Base-by-base conservation (phyloP, 2,113 vertebrate species). In the Cromileptes altivelis region DNA sequence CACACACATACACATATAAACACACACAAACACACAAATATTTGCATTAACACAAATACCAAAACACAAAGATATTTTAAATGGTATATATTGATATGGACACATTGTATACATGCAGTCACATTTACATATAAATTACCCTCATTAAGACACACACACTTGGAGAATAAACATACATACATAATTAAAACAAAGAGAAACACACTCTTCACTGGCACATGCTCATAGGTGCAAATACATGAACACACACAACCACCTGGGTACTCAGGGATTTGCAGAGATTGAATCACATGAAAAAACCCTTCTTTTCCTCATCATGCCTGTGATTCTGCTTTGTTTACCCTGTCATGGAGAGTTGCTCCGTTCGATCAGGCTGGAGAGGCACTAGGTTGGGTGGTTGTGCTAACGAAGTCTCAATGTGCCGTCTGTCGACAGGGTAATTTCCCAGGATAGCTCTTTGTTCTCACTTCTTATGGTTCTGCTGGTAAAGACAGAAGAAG, bases 391-490 rank as follows among this genome's bases (percentile, higher is more conserved):
- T 80, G 83, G 84, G 42, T 85, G 85, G 80, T 78, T 83, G 80
- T 58, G 80, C 89, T 93, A 92, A 93, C 88, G 70, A 92, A 92
- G 92, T 89, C 91, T 92, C 88, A 80, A 86, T 75, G 84, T 90
- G 89, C 85, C 70, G 85, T 90, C 90, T 92, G 92, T 91, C 78
- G 77, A 80, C 87, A 78, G 80, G 89, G 82, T 93, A 85, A 92
- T 92, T 92, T 92, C 87, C 93, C 90, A 82, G 70, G 90, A 86
- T 61, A 79, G 78, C 78, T 82, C 70, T 74, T 80, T 70, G 77
- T 77, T 81, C 87, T 86, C 81, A 70, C 80, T 91, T 63, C 60
- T 81, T 50, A 10, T 55, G 52, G 85, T 82, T 89, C 71, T 69
- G 57, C 55, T 80, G 67, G 74, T 86, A 77, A 86, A 88, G 78